A percentile compares a stretch with the other conserved stretches of the same genome.
Evolutionary conservation across 2,113 vertebrate species (phyloP).

Genomic region (Bubo scandiacus): DNA sequence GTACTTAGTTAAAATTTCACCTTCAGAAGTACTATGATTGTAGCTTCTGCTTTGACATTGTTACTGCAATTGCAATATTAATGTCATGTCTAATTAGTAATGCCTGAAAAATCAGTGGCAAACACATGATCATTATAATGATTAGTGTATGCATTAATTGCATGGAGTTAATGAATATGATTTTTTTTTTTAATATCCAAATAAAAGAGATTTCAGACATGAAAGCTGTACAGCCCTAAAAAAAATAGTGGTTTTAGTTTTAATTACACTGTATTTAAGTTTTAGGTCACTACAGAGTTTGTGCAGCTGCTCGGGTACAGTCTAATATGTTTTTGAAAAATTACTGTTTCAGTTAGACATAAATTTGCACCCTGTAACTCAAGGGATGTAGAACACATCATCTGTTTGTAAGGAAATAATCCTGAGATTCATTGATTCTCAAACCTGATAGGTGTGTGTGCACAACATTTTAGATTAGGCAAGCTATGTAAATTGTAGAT

Average conservation of each 20-base stretch:
- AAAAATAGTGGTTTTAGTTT: not conserved
- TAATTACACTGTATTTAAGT: not conserved
- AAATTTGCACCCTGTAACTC: not conserved
- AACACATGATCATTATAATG: not conserved
- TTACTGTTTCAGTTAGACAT: not conserved
- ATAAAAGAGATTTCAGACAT: not conserved
- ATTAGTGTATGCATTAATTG: not conserved
- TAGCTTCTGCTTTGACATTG: not conserved
- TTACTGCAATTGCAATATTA: not conserved
- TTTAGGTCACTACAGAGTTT: not conserved
- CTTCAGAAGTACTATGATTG: not conserved
- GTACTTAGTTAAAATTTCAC: not conserved
- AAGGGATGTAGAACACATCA: not conserved
- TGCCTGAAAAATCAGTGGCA: conserved; percentile 1
- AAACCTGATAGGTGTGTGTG: not conserved
- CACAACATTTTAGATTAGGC: not conserved
- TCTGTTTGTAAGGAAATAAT: not conserved
- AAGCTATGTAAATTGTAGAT: not conserved
- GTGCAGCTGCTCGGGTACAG: not conserved
- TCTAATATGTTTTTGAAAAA: not conserved
- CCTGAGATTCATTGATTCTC: not conserved
- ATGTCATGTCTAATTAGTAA: not conserved
- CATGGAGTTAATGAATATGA: not conserved
- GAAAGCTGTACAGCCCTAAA: not conserved
- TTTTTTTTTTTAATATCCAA: not conserved